Evolutionary conservation across 1,140 invertebrate genomes (phyloP), one percentile per base, ranked within the genome.

Genomic region (Drosophila prosaltans): DNA sequence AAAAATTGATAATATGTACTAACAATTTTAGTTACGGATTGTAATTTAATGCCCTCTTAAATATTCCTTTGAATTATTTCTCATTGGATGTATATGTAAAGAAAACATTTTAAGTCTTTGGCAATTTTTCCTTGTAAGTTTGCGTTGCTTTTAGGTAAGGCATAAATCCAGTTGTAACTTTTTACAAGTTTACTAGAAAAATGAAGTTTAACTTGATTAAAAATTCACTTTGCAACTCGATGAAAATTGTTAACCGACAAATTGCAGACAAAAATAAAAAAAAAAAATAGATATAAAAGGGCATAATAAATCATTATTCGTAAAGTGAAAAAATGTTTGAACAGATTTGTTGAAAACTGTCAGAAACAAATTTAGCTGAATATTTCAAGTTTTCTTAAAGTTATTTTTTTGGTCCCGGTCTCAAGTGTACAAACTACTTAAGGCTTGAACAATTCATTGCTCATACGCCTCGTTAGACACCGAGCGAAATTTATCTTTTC

Each of bases 381-480:
- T 2, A 51, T 26, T 51, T 51, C 2, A 24, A 21, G n/a, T 24
- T 51, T 51, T 51, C 21, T 51, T 51, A 11, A 40, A 40, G 10
- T 40, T 40, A 2, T 40, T 2, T 9, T 39, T 40, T 40, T 40
- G 9, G 39, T 36, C 1, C 9, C 11, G 39, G 10, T 0, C 6
- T 8, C 6, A 39, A 39, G 36, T 30, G 28, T 30, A 30, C 28
- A 30, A 30, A 48, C 21, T 48, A 11, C 43, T 59, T 62, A 54
- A 69, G 69, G 51, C 32, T 71, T 57, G 41, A 68, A 63, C 36
- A 73, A 74, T 72, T 66, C 41, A 73, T 77, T 73, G 64, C 61
- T 58, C 59, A 73, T 80, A 68, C 72, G 72, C 63, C 63, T 68
- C 66, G 76, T 73, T 80, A 64, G 57, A 39, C 71, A 64, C 1